Evolutionary conservation across 53 echinoderm and acorn worm genomes (phyloP).

Genomic region (Antedon mediterranea): DNA sequence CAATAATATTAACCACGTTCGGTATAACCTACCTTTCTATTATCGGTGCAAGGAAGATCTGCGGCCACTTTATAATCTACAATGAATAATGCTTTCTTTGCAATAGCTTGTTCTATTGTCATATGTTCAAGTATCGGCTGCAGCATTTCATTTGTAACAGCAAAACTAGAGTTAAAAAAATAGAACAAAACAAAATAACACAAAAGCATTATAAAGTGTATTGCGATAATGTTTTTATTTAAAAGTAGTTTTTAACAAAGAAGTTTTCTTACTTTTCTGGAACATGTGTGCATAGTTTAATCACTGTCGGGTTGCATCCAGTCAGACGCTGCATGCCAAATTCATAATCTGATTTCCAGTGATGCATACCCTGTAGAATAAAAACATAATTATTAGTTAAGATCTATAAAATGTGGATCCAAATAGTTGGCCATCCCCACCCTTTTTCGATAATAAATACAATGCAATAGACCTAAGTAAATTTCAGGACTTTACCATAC

Average conservation of each 20-base stretch:
- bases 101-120: slow-evolving; percentile 39
- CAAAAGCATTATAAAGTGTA: too few relatives aligned
- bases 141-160: slow-evolving; percentile 45
- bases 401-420: too few relatives aligned
- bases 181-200: too few relatives aligned
- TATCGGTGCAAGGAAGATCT: slow-evolving; percentile 40
- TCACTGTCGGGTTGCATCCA: slow-evolving; percentile 55
- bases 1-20: too few relatives aligned
- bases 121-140: slow-evolving; percentile 36
- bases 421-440: too few relatives aligned
- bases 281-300: slow-evolving; percentile 53
- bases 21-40: slow-evolving; percentile 1
- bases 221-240: too few relatives aligned
- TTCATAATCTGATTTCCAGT: slow-evolving; percentile 57
- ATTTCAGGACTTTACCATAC: too few relatives aligned
- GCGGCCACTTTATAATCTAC: slow-evolving; percentile 34
- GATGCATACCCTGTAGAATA: slow-evolving; percentile 39
- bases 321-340: slow-evolving; percentile 68
- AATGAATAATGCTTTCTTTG: slow-evolving; percentile 43
- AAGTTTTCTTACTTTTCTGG: slow-evolving; percentile 69
- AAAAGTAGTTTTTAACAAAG: too few relatives aligned
- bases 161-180: too few relatives aligned
- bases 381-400: too few relatives aligned
- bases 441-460: too few relatives aligned
- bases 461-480: too few relatives aligned